Evolutionary conservation across 2,797 vertebrate species (phyloP), one percentile per base, ranked within the genome.

Genomic region (Macroramphosus scolopax): DNA sequence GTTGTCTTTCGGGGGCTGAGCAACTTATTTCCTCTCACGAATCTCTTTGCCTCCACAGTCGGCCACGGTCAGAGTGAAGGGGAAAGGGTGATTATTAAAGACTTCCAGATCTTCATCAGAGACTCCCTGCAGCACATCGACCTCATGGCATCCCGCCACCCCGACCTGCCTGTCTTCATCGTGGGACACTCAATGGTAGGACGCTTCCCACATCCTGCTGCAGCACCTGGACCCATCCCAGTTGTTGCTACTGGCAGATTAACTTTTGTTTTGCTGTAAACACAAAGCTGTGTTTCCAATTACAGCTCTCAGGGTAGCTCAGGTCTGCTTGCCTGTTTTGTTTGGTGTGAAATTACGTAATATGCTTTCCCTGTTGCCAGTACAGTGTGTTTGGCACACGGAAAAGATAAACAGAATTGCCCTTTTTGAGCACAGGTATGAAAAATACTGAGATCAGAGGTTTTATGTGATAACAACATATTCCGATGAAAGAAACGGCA

Each of bases 51-150:
- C 17, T 48, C 28, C 37, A 18, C 86, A 98, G 96, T 96, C 32
- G 96, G 96, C 54, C 96, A 98, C 0, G 96, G 96, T 24, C 93
- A 96, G 89, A 98, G 96, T 0, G 94, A 98, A 80, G 96, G 96
- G 1, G 94, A 96, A 11, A 87, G 96, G 42, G 92, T 98, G 95
- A 89, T 80, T 46, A 88, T 97, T 63, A 94, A 93, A 8, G 93
- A 98, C 77, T 98, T 98, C 85, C 93, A 96, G 11, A 17, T 95
- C 32, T 98, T 90, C 72, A 44, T 98, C 84, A 88, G 95, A 77
- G 96, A 98, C 58, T 85, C 88, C 38, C 80, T 96, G 51, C 95
- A 97, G 79, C 96, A 98, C 44, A 83, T 97, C 11, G 94, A 97
- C 61, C 50, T 90, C 35, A 79, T 98, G 85, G 94, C 90, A 76